Evolutionary conservation across 2,797 vertebrate genomes (phyloP).

Genomic region (Acrossocheilus fasciatus): DNA sequence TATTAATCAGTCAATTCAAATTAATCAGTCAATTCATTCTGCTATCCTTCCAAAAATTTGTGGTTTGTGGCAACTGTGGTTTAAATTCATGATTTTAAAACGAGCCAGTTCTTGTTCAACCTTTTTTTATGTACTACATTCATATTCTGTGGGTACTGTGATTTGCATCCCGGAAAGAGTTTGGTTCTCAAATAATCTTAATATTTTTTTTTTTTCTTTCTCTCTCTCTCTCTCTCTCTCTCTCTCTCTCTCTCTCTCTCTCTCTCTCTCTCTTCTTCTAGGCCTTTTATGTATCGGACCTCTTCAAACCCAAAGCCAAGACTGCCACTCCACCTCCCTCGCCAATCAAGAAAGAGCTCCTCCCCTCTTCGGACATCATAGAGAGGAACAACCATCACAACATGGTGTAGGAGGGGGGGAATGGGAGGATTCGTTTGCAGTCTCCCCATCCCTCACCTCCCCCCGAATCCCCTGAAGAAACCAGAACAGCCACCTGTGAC

Average conservation of each 20-base stretch:
- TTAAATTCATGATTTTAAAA: background rate
- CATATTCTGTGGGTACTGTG: background rate
- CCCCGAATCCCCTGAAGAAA: slow-evolving; percentile 50
- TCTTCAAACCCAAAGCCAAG: slow-evolving; percentile 90
- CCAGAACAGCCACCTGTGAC: slow-evolving; percentile 78
- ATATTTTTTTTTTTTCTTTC: background rate
- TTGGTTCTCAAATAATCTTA: background rate
- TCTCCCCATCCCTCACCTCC: slow-evolving; percentile 24
- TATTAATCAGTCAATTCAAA: background rate
- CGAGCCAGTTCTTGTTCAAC: background rate
- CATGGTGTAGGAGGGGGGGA: slow-evolving; percentile 87
- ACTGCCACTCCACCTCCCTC: slow-evolving; percentile 85
- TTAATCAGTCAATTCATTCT: background rate
- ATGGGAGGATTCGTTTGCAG: slow-evolving; percentile 47
- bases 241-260: background rate
- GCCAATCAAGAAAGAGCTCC: slow-evolving; percentile 93
- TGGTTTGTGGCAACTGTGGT: background rate
- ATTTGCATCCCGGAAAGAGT: background rate
- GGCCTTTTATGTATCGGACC: slow-evolving; percentile 97
- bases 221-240: slow-evolving; percentile 14
- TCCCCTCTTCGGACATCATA: slow-evolving; percentile 93
- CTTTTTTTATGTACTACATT: background rate
- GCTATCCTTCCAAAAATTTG: background rate
- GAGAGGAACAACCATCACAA: slow-evolving; percentile 98
- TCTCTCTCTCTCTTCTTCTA: slow-evolving; percentile 61